Percentiles rank a stretch among this genome's conserved stretches.
phyloP scores from a whole-genome alignment of 2,113 vertebrate genomes.

The Urocitellus parryii region DNA sequence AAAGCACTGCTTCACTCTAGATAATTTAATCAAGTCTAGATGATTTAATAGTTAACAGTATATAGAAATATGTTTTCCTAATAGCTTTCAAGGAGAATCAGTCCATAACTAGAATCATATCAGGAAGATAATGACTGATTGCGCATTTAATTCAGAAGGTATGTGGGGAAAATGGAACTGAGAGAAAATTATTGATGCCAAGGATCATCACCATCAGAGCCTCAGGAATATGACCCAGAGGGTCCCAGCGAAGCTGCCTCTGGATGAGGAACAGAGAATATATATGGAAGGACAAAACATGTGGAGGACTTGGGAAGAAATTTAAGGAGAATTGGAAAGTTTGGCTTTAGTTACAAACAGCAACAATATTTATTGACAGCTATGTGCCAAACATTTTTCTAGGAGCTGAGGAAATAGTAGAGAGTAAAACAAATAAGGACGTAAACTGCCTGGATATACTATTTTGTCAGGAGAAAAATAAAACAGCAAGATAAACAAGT shows the following conservation, averaged over 20 bases:
- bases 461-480: not conserved
- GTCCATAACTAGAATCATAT: not conserved
- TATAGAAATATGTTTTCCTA: slow-evolving; percentile 19
- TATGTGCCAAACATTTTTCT: not conserved
- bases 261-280: not conserved
- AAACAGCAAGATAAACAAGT: not conserved
- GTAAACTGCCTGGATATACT: not conserved
- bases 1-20: not conserved
- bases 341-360: not conserved
- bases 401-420: not conserved
- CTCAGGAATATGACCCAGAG: not conserved
- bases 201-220: not conserved
- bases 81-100: not conserved
- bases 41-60: not conserved
- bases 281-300: not conserved
- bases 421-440: not conserved
- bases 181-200: not conserved
- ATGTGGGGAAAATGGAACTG: not conserved
- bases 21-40: slow-evolving; percentile 34
- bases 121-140: not conserved
- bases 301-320: not conserved
- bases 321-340: not conserved
- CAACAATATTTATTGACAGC: not conserved
- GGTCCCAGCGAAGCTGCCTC: not conserved
- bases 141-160: not conserved